Percentiles rank a stretch among this genome's conserved stretches.
phyloP scores from a whole-genome alignment of 2,888 invertebrate genomes.

The Ariolimax columbianus region DNA sequence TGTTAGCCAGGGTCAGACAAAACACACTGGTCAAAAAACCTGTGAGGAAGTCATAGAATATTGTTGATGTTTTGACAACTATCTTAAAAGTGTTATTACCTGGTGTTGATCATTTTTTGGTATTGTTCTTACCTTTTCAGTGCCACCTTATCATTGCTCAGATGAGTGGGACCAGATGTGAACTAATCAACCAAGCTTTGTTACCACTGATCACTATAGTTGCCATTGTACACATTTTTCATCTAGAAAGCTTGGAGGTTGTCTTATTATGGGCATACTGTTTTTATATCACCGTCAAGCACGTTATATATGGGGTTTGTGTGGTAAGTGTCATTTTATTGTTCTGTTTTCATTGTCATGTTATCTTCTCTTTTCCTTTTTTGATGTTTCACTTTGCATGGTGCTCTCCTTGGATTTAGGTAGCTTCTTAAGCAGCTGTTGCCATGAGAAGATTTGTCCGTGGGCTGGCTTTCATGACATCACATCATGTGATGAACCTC shows the following conservation, averaged over 20 bases:
- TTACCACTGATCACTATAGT: constrained; percentile 74
- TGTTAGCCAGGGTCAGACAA: too few species aligned
- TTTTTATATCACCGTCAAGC: constrained; percentile 85
- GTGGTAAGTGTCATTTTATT: constrained; percentile 86
- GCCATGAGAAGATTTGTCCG: too few species aligned
- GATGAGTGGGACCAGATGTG: constrained; percentile 96
- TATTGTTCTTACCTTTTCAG: constrained; percentile 80
- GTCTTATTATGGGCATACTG: constrained; percentile 86
- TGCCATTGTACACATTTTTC: constrained; percentile 60
- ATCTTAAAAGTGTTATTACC: too few species aligned
- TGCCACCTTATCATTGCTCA: constrained; percentile 97
- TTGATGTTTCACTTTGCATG: too few species aligned
- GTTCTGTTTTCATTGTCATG: neutral
- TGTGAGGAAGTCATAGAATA: too few species aligned
- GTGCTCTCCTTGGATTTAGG: too few species aligned
- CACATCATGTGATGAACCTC: too few species aligned
- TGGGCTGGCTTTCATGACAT: too few species aligned
- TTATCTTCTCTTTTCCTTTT: too few species aligned
- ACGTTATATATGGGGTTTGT: constrained; percentile 93
- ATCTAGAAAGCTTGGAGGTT: constrained; percentile 83
- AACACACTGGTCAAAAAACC: too few species aligned
- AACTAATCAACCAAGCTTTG: constrained; percentile 86
- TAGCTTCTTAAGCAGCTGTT: too few species aligned
- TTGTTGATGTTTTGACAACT: too few species aligned
- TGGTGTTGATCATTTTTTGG: neutral